Evolutionary conservation across 2,888 invertebrate species (phyloP), one percentile per base, ranked within the genome.

Genomic region (Tuberolachnus salignus): DNA sequence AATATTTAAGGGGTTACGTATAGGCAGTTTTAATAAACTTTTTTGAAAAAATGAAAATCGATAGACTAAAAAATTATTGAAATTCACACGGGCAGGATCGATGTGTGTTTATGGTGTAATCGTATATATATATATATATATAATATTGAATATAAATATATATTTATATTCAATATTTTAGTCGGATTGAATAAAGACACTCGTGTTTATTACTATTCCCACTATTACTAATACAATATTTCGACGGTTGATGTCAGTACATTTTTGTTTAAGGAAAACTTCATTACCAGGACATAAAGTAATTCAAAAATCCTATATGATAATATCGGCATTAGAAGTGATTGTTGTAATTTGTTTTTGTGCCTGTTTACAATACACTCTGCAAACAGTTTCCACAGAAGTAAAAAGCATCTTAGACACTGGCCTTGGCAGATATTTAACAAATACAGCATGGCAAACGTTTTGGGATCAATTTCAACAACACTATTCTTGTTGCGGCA

Each of bases 391-490:
- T 49, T 67, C 69, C 9, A 34, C 1, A 34, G 78, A 78, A 11
- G 14, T 78, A 8, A 61, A 78, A 59, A 49, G 16, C 8, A 51
- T 67, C 13, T 51, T 78, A 23, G 10, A 59, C 4, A 0, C 34
- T 13, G 42, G 78, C 49, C 57, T 78, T 10, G 10, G 1, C 11
- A 78, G 55, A 78, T 78, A 78, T 59, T 49, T 16, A 49, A 67
- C 78, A 1, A 78, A 78, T 59, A 59, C 4, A 11, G 16, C 44
- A 16, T 78, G 78, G 78, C 1, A n/a, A 78, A 21, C 16, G 21
- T 78, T 78, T 61, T 78, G 78, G 78, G 21, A 78, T 69, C 23
- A 49, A 51, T 78, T 78, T 67, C 78, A 78, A 59, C 34, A 59
- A 61, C 21, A 69, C 11, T 67, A 78, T 59, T 19, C n/a, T 42